Conservation (phyloP, 2,888 invertebrate species). For the Yponomeuta evonymella region DNA sequence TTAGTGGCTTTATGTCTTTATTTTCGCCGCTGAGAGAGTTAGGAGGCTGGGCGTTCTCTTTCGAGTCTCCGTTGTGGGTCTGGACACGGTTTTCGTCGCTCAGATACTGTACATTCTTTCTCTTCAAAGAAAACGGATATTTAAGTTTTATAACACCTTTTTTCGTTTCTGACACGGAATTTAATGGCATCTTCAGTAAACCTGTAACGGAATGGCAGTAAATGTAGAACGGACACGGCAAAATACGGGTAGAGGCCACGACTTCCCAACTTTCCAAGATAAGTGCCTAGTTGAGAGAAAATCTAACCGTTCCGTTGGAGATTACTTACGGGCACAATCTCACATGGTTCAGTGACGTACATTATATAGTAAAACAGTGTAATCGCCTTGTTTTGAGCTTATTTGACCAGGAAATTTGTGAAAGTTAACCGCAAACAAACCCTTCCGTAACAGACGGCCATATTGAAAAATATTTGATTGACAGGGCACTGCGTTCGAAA, state of each 20-base stretch:
- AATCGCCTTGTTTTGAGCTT: constrained; percentile 32
- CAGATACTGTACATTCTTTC: constrained; percentile 61
- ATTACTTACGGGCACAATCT: constrained; percentile 58
- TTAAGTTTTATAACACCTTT: constrained; percentile 61
- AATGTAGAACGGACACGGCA: constrained; percentile 19
- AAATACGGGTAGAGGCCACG: constrained; percentile 28
- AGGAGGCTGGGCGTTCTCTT: constrained; percentile 37
- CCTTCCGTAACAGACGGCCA: constrained; percentile 59
- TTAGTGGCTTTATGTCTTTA: constrained; percentile 63
- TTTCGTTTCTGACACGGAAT: constrained; percentile 61
- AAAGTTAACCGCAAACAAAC: constrained; percentile 49
- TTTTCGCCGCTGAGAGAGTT: constrained; percentile 37
- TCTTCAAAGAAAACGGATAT: constrained; percentile 61
- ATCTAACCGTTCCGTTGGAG: constrained; percentile 25
- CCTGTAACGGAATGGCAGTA: constrained; percentile 44
- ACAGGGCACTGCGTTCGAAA: background rate
- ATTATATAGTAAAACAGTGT: constrained; percentile 61
- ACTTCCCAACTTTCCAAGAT: constrained; percentile 41
- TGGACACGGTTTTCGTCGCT: constrained; percentile 43
- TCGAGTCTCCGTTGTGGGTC: constrained; percentile 37
- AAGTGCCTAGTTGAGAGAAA: constrained; percentile 24
- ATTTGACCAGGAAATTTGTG: constrained; percentile 42
- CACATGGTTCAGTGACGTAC: constrained; percentile 61
- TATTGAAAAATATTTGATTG: constrained; percentile 36
- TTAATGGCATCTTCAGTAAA: constrained; percentile 75